Percentiles rank a stretch among this genome's conserved stretches.
These are phyloP conservation scores for Fabriciana adippe DNA, from an alignment of 2,888 invertebrate species.

Conservation along the genomic window DNA sequence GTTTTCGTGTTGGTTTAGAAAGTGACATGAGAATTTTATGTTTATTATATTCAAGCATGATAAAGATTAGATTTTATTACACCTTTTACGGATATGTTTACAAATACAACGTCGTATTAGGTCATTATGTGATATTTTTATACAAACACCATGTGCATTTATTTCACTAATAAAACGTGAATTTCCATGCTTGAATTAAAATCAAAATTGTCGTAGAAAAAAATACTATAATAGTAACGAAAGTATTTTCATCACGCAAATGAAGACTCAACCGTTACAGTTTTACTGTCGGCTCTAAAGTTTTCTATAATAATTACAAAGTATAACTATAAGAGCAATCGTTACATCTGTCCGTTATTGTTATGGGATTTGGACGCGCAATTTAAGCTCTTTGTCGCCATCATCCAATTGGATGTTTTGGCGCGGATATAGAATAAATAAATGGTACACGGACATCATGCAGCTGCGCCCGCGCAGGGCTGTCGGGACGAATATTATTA, in stretches of 20 bases:
- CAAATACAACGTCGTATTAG: too few relatives aligned
- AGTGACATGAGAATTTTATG: too few relatives aligned
- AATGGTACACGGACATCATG: slow-evolving; percentile 68
- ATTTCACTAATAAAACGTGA: too few relatives aligned
- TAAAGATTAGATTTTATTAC: too few relatives aligned
- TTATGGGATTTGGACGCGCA: slow-evolving; percentile 78
- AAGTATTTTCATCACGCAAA: not conserved
- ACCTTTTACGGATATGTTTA: too few relatives aligned
- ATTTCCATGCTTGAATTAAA: too few relatives aligned
- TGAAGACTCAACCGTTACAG: not conserved
- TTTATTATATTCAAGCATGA: too few relatives aligned
- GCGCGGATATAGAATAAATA: slow-evolving; percentile 81
- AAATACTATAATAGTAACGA: not conserved
- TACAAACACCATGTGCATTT: too few relatives aligned
- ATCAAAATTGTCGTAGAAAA: too few relatives aligned
- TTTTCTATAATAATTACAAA: slow-evolving; percentile 42
- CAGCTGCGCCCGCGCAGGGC: slow-evolving; percentile 72
- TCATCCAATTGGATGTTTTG: slow-evolving; percentile 78
- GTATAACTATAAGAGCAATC: slow-evolving; percentile 38
- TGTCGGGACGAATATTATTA: slow-evolving; percentile 13
- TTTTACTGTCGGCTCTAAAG: not conserved
- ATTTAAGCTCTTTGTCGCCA: slow-evolving; percentile 79
- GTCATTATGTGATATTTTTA: too few relatives aligned
- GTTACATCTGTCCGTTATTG: slow-evolving; percentile 75
- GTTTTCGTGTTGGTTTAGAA: not conserved